These are phyloP conservation scores for Danio jaintianensis DNA, from an alignment of 2,797 vertebrate species.

Conservation along the genomic window DNA sequence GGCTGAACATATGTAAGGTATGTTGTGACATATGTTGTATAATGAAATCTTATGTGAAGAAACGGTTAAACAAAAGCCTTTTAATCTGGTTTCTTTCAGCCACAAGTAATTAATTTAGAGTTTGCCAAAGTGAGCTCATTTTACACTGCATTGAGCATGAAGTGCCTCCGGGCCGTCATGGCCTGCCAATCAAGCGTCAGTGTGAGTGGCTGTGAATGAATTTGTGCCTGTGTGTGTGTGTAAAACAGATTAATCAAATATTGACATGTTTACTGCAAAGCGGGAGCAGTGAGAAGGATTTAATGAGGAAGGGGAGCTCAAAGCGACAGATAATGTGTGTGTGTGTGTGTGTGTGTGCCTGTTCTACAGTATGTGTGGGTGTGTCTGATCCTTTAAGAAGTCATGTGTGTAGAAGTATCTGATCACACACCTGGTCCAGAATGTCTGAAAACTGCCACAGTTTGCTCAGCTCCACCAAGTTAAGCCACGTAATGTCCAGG, in stretches of 20 bases:
- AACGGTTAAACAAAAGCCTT: constrained; percentile 63
- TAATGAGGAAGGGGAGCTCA: constrained; percentile 65
- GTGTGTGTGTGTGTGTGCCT: constrained; percentile 3
- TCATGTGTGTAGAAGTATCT: not conserved
- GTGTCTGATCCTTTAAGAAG: not conserved
- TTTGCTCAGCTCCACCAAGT: constrained; percentile 94
- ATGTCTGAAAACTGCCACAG: constrained; percentile 91
- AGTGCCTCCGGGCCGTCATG: constrained; percentile 57
- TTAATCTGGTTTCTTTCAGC: constrained; percentile 56
- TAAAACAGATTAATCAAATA: constrained; percentile 64
- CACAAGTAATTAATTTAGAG: constrained; percentile 68
- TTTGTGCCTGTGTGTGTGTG: constrained; percentile 44
- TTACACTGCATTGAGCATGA: constrained; percentile 71
- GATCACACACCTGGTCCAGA: constrained; percentile 84
- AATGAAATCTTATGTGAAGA: constrained; percentile 22
- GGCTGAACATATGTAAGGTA: not conserved
- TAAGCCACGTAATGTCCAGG: constrained; percentile 96
- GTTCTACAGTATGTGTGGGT: too few species aligned
- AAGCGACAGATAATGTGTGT: constrained; percentile 3
- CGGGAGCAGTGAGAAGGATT: constrained; percentile 61
- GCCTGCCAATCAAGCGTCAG: constrained; percentile 66
- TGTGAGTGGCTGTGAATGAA: constrained; percentile 26
- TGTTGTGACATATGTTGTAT: constrained; percentile 10
- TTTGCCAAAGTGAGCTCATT: constrained; percentile 72
- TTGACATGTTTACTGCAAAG: constrained; percentile 70